Conservation (phyloP, 2,113 vertebrate genomes). For the Hemiscyllium ocellatum region DNA sequence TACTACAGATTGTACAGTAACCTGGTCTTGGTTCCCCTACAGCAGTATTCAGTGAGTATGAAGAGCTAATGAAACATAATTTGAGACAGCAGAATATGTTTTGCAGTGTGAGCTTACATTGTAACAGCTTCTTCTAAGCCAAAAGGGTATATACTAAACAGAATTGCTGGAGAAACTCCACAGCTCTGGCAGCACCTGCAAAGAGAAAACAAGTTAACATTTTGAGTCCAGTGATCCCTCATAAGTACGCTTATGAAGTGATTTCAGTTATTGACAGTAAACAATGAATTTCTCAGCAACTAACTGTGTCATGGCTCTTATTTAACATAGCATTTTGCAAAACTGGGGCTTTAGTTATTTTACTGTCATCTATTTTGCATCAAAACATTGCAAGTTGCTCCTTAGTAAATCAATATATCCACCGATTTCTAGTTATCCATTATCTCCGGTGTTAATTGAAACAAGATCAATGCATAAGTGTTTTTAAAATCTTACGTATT, state of each 20-base stretch:
- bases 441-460: not conserved
- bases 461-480: not conserved
- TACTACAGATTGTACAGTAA: not conserved
- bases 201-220: too few relatives aligned
- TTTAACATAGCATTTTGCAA: not conserved
- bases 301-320: not conserved
- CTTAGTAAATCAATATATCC: not conserved
- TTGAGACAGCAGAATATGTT: not conserved
- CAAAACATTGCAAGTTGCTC: not conserved
- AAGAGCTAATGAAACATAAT: not conserved
- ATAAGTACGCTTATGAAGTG: not conserved
- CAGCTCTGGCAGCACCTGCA: too few relatives aligned
- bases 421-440: not conserved
- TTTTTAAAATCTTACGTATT: not conserved
- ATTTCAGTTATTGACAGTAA: not conserved
- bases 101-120: not conserved
- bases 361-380: not conserved
- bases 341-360: not conserved
- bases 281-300: not conserved
- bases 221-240: too few relatives aligned
- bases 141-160: not conserved
- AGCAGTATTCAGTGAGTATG: not conserved
- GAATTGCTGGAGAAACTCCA: too few relatives aligned
- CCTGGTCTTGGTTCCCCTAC: not conserved
- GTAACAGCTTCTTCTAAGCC: not conserved